These are phyloP conservation scores for Danio aesculapii DNA, from an alignment of 2,797 vertebrate species.

Conservation along the genomic window DNA sequence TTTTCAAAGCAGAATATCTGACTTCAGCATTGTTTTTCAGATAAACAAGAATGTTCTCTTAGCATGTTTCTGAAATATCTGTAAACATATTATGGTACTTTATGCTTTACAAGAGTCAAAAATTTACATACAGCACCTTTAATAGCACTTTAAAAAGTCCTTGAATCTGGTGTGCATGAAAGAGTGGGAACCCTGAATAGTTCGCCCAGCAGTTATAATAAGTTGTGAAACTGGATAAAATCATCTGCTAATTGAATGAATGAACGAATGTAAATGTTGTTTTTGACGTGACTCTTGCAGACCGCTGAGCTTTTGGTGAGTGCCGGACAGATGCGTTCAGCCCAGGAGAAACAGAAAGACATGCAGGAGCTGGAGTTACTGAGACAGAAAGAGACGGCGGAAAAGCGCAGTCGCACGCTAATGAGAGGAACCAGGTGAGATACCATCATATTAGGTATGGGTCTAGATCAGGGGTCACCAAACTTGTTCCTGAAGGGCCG, in stretches of 20 bases:
- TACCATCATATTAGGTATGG: neutral
- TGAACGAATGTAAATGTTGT: neutral
- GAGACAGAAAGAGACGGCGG: conserved; percentile 85
- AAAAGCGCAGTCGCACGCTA: conserved; percentile 82
- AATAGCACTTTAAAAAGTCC: too few species aligned
- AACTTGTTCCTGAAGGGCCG: too few species aligned
- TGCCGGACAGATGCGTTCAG: conserved; percentile 83
- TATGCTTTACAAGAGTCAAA: too few species aligned
- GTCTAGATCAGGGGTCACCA: too few species aligned
- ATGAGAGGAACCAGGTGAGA: conserved; percentile 87
- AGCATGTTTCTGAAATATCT: too few species aligned
- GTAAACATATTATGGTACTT: too few species aligned
- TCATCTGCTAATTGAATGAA: neutral
- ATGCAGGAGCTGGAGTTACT: conserved; percentile 83
- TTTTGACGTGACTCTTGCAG: conserved; percentile 67
- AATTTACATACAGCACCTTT: too few species aligned
- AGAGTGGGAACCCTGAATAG: neutral
- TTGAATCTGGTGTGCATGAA: too few species aligned
- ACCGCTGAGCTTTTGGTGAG: conserved; percentile 86
- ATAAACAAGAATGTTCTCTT: too few species aligned
- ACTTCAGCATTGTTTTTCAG: too few species aligned
- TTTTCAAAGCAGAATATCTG: too few species aligned
- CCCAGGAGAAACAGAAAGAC: conserved; percentile 83
- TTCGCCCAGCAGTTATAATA: neutral
- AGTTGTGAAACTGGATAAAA: neutral